Base-by-base conservation (phyloP, 92 coral and sea anemone genomes). In the Palythoa grandiflora region DNA sequence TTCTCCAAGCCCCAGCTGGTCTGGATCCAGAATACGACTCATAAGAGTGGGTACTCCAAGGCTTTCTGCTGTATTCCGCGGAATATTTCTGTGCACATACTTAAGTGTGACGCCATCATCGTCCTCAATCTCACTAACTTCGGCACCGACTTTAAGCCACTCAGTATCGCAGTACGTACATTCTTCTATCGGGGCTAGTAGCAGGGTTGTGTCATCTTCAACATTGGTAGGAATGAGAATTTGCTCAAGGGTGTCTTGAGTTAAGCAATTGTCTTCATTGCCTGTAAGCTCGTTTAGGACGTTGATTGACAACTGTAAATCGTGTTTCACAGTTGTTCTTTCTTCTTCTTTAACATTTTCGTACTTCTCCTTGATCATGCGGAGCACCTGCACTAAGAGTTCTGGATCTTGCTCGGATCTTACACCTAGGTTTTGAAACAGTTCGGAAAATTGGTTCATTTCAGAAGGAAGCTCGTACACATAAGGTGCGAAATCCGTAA, bases 151-250 rank as follows among this genome's bases (percentile, higher is more conserved):
- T 60, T 86, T 91, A 21, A 91, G 86, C 98, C 98, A 94, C 10
- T 94, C 98, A 9, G 86, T 92, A 73, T 96, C 96, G 55, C 95
- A 91, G 89, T 93, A 96, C 51, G 94, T 93, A 77, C 98, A 96
- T 10, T 89, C 89, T 3, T 79, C 71, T 53, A 91, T 90, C 44
- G 94, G 94, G 17, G 83, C 91, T 54, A 94, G 90, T 2, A 83
- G 70, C 44, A 94, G 78, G 39, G 74, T 13, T 8, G 75, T 2
- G 63, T 85, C 91, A 2, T 57, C 92, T 16, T 89, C 91, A 38
- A 71, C 91, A 57, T 89, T 63, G 17, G 93, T 87, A 10, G 98
- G 97, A 54, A 94, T 60, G 0, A 94, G 87, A 51, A 94, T 80
- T 55, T 59, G 57, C 40, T 71, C 19, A 66, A 60, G 48, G 19